Evolutionary conservation across 1,140 invertebrate genomes (phyloP).

Genomic region (Heliconius melpomene): DNA sequence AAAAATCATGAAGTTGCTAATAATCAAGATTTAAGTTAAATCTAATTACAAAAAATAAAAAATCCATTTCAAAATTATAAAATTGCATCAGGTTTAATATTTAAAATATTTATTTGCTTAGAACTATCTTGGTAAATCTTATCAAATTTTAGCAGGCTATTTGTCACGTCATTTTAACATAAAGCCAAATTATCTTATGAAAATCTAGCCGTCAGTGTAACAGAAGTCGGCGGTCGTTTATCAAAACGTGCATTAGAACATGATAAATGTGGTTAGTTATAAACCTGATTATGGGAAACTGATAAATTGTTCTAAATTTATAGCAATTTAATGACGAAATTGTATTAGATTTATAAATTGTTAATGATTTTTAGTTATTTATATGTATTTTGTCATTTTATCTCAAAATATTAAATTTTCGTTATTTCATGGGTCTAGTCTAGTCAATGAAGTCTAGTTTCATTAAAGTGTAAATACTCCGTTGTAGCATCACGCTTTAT

Average conservation of each 20-base stretch:
- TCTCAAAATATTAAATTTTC: no score
- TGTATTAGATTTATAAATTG: background rate
- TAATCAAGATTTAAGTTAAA: no score
- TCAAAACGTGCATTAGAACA: slow-evolving; percentile 19
- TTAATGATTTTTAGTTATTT: background rate
- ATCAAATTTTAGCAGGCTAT: slow-evolving; percentile 22
- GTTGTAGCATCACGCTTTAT: no score
- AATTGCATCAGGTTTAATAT: background rate
- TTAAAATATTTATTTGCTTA: background rate
- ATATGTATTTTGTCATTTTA: no score
- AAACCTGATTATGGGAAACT: slow-evolving; percentile 2
- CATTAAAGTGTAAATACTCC: no score
- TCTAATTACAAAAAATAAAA: background rate
- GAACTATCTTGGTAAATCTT: slow-evolving; percentile 12
- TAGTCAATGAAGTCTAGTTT: no score
- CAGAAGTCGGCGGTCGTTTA: background rate
- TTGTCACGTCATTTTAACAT: slow-evolving; percentile 12
- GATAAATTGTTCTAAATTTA: slow-evolving; percentile 10
- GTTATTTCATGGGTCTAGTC: no score
- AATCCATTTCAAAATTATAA: background rate
- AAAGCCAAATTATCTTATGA: background rate
- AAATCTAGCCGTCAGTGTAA: slow-evolving; percentile 2
- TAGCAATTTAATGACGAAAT: background rate
- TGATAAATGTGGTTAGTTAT: slow-evolving; percentile 5
- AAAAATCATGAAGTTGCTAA: no score